Evolutionary conservation across 2,888 invertebrate species (phyloP).

Genomic region (Carabus problematicus): DNA sequence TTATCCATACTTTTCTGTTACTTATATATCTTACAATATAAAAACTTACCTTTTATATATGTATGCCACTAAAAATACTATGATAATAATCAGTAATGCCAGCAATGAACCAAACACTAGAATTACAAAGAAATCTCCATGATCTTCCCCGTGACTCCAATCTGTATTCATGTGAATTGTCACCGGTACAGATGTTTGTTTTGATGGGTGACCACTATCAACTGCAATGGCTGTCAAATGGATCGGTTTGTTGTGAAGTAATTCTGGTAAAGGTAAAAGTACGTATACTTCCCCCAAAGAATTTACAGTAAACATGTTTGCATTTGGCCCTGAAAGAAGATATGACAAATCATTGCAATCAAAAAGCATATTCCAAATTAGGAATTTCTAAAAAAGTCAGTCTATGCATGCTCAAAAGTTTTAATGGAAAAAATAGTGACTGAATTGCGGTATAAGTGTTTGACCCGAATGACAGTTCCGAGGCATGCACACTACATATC

Average conservation of each 20-base stretch:
- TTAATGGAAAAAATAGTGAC: too few species aligned
- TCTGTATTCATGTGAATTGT: slow-evolving; percentile 65
- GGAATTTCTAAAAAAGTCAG: too few species aligned
- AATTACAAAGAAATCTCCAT: slow-evolving; percentile 57
- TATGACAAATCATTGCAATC: too few species aligned
- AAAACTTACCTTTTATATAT: slow-evolving; percentile 71
- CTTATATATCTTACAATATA: too few species aligned
- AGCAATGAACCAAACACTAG: slow-evolving; percentile 76
- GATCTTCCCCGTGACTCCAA: slow-evolving; percentile 49
- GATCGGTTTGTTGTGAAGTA: slow-evolving; percentile 61
- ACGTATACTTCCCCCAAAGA: slow-evolving; percentile 29
- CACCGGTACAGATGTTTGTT: slow-evolving; percentile 75
- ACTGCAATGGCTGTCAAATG: slow-evolving; percentile 83
- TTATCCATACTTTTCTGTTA: too few species aligned
- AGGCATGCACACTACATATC: too few species aligned
- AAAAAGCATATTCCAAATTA: too few species aligned
- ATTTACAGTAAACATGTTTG: slow-evolving; percentile 34
- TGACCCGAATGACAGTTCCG: too few species aligned
- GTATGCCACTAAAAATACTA: slow-evolving; percentile 77
- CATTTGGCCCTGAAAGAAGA: slow-evolving; percentile 24
- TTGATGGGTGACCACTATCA: slow-evolving; percentile 84
- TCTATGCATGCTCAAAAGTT: too few species aligned
- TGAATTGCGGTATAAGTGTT: too few species aligned
- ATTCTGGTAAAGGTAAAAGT: slow-evolving; percentile 44
- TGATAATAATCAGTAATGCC: slow-evolving; percentile 75